These are phyloP conservation scores for Drosophila meridionalis DNA, from an alignment of 2,888 invertebrate genomes.

Conservation along the genomic window DNA sequence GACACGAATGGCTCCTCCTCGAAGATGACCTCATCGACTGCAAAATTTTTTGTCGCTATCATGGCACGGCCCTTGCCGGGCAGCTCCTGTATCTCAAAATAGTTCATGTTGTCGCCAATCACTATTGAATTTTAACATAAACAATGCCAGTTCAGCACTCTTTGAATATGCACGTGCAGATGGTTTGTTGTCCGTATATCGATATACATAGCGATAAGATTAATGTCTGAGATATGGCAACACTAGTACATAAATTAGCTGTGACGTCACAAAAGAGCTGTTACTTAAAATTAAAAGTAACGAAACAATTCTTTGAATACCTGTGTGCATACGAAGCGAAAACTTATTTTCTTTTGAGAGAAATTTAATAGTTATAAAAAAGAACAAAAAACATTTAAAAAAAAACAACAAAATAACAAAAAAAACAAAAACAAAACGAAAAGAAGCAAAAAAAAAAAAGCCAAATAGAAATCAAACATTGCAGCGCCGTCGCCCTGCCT, in stretches of 20 bases:
- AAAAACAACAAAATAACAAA: too few species aligned
- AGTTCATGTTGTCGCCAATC: conserved; percentile 69
- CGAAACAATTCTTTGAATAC: too few species aligned
- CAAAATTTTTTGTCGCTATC: conserved; percentile 89
- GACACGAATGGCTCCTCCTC: conserved; percentile 95
- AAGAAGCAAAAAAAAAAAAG: too few species aligned
- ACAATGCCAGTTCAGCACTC: conserved; percentile 6
- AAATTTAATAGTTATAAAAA: too few species aligned
- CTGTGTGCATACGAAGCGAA: too few species aligned
- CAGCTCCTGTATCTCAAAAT: conserved; percentile 80
- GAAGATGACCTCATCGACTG: conserved; percentile 91
- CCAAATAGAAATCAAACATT: too few species aligned
- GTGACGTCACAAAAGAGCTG: too few species aligned
- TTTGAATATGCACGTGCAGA: conserved; percentile 43
- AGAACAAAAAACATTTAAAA: too few species aligned
- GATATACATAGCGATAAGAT: conserved; percentile 24
- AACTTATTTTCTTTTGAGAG: too few species aligned
- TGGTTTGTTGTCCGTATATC: conserved; percentile 22
- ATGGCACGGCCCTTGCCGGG: conserved; percentile 91
- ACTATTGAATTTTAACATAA: conserved; percentile 13
- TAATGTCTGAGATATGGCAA: conserved; percentile 1
- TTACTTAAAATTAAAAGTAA: too few species aligned
- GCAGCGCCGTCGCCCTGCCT: too few species aligned
- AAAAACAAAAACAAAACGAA: too few species aligned
- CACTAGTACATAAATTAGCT: neutral